A percentile compares a stretch with the other conserved stretches of the same genome.
phyloP scores from a whole-genome alignment of 2,888 invertebrate genomes.

The Glyphotaelius pellucidus region DNA sequence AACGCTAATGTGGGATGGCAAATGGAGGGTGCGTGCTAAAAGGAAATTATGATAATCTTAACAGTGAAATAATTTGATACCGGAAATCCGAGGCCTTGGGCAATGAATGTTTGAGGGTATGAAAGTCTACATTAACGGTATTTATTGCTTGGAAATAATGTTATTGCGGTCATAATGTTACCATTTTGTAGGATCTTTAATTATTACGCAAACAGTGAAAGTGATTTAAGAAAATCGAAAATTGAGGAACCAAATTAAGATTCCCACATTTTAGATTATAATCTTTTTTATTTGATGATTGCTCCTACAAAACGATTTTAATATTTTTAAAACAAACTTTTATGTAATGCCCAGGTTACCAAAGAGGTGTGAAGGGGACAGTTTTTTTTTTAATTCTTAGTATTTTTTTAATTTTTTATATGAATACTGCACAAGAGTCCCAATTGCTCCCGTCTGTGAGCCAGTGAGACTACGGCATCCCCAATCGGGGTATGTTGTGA shows the following conservation, averaged over 20 bases:
- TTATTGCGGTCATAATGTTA: background rate
- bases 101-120: background rate
- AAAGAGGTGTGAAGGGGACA: too few relatives aligned
- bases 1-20: background rate
- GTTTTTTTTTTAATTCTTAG: too few relatives aligned
- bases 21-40: slow-evolving; percentile 10
- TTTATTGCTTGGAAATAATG: background rate
- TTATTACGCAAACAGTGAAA: background rate
- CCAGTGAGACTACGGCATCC: too few relatives aligned
- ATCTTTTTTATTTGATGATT: background rate
- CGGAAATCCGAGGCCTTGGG: background rate
- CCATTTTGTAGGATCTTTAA: background rate
- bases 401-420: too few relatives aligned
- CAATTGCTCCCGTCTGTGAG: too few relatives aligned
- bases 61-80: slow-evolving; percentile 2
- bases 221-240: background rate
- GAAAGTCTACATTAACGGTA: background rate
- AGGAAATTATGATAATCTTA: slow-evolving; percentile 11
- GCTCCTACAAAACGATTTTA: too few relatives aligned
- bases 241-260: background rate
- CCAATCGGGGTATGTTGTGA: too few relatives aligned
- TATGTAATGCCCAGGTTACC: too few relatives aligned
- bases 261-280: background rate
- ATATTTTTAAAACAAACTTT: too few relatives aligned
- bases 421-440: too few relatives aligned